Conservation (phyloP, 2,113 vertebrate species). For the Chaetodon auriga region DNA sequence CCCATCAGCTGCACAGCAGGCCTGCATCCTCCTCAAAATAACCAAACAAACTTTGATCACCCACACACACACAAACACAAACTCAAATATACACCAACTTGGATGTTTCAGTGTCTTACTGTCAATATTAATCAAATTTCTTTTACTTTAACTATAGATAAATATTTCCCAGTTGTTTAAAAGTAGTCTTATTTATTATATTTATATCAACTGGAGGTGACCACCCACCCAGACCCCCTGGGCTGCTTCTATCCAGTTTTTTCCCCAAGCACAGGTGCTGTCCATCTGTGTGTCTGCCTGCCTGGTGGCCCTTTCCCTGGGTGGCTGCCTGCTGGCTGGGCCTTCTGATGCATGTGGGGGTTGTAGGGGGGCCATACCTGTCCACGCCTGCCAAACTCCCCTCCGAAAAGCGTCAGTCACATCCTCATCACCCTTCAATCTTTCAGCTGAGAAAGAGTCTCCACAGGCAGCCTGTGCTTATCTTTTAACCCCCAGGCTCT, state of each 20-base stretch:
- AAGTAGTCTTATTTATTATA: constrained; percentile 29
- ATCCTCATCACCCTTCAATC: constrained; percentile 66
- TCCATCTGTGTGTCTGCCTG: constrained; percentile 79
- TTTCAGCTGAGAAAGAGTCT: constrained; percentile 55
- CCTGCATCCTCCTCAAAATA: constrained; percentile 66
- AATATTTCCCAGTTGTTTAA: constrained; percentile 40
- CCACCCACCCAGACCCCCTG: constrained; percentile 73
- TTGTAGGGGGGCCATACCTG: constrained; percentile 63
- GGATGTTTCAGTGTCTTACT: constrained; percentile 7
- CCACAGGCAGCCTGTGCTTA: constrained; percentile 56
- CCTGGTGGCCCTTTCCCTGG: constrained; percentile 64
- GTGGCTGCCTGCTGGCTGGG: constrained; percentile 51
- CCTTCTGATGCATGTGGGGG: constrained; percentile 42
- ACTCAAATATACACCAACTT: constrained; percentile 19
- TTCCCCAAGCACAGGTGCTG: constrained; percentile 76
- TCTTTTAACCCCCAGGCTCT: constrained; percentile 65
- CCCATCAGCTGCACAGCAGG: constrained; percentile 60
- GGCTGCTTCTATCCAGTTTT: constrained; percentile 27
- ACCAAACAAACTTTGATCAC: constrained; percentile 63
- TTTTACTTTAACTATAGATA: background rate
- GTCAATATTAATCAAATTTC: background rate
- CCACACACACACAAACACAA: constrained; percentile 17
- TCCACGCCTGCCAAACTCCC: constrained; percentile 71
- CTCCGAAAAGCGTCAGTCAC: constrained; percentile 52
- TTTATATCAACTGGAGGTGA: constrained; percentile 42